These are phyloP conservation scores for Liasis olivaceus DNA, from an alignment of 2,797 vertebrate species.

Conservation along the genomic window DNA sequence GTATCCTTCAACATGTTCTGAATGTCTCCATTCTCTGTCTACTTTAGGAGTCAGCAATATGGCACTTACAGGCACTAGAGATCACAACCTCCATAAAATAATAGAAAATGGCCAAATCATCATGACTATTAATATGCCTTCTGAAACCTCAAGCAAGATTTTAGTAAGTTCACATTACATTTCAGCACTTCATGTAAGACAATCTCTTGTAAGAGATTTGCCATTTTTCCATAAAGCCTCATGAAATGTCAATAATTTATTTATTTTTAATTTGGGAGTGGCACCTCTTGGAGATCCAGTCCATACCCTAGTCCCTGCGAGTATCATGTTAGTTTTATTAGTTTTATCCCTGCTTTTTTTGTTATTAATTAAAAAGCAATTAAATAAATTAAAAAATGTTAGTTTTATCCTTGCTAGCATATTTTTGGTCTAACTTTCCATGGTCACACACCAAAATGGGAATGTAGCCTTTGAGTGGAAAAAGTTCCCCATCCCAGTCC, in stretches of 20 bases:
- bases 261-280: neutral
- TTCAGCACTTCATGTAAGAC: neutral
- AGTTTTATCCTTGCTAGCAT: neutral
- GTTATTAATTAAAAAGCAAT: too few relatives aligned
- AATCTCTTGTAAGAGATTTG: neutral
- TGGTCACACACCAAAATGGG: neutral
- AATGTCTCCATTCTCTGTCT: neutral
- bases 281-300: neutral
- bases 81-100: neutral
- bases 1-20: neutral
- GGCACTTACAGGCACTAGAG: neutral
- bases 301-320: neutral
- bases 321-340: neutral
- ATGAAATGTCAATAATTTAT: neutral
- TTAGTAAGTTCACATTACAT: neutral
- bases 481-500: neutral
- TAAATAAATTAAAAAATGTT: neutral
- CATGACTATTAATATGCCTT: neutral
- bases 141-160: neutral
- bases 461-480: neutral
- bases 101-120: neutral
- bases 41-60: neutral
- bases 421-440: neutral
- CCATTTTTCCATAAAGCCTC: neutral
- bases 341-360: neutral